Percentiles rank a stretch among this genome's conserved stretches.
These are phyloP conservation scores for Campoletis raptor DNA, from an alignment of 2,888 invertebrate species.

Conservation along the genomic window DNA sequence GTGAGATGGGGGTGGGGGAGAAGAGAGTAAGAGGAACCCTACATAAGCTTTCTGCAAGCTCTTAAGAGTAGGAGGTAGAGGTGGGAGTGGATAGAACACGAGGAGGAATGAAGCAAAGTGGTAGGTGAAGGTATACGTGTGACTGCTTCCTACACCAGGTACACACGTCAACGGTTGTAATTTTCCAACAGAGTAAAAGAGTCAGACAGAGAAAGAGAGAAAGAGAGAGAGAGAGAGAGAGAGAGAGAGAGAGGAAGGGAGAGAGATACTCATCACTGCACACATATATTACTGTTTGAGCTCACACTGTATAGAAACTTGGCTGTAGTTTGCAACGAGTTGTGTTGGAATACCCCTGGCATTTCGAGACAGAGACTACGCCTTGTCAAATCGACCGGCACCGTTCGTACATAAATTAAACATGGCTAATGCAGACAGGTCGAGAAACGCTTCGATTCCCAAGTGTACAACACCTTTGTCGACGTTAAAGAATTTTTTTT, in stretches of 20 bases:
- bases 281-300: conserved; percentile 29
- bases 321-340: conserved; percentile 37
- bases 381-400: conserved; percentile 61
- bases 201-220: conserved; percentile 8
- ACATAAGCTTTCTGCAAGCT: conserved; percentile 56
- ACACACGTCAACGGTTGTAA: conserved; percentile 62
- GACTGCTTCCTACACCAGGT: conserved; percentile 37
- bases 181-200: conserved; percentile 53
- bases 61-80: conserved; percentile 21
- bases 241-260: conserved; percentile 10
- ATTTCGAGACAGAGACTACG: conserved; percentile 51
- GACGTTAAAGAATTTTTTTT: background rate
- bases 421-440: conserved; percentile 38
- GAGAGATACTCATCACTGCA: conserved; percentile 8
- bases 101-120: conserved; percentile 64
- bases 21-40: conserved; percentile 9
- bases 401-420: conserved; percentile 45
- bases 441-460: conserved; percentile 36
- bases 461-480: background rate
- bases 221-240: conserved; percentile 16
- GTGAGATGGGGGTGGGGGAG: background rate
- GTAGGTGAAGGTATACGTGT: conserved; percentile 52
- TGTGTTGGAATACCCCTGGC: conserved; percentile 44
- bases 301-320: conserved; percentile 35
- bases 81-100: conserved; percentile 4